These are phyloP conservation scores for Megalurothrips usitatus DNA, from an alignment of 2,888 invertebrate genomes.

Conservation along the genomic window DNA sequence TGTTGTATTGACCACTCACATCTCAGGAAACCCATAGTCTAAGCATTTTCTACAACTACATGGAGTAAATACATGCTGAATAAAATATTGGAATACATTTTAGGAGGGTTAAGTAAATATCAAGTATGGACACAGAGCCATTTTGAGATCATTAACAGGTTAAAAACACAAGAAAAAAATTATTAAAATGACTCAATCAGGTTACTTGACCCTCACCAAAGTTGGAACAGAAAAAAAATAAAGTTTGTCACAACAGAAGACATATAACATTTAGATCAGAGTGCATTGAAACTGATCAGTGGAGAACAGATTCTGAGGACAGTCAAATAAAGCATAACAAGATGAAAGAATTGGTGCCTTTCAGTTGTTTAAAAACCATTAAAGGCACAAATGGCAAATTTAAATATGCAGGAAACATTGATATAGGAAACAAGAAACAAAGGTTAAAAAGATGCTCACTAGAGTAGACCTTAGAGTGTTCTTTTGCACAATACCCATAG, in stretches of 20 bases:
- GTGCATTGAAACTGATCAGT: not conserved
- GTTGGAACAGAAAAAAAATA: not conserved
- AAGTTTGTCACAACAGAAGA: not conserved
- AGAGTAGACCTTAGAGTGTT: not conserved
- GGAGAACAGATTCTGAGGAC: not conserved
- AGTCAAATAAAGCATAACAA: not conserved
- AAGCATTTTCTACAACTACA: not conserved
- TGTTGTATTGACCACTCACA: too few relatives aligned
- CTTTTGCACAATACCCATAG: not conserved
- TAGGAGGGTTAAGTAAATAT: too few relatives aligned
- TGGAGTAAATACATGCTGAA: not conserved
- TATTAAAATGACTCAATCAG: not conserved
- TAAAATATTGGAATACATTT: too few relatives aligned
- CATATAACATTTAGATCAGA: not conserved
- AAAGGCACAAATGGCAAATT: not conserved
- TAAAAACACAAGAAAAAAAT: not conserved
- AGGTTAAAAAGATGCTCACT: not conserved
- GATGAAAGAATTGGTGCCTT: not conserved
- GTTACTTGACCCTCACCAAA: not conserved
- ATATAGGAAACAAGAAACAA: not conserved
- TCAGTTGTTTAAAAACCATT: not conserved
- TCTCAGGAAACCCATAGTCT: too few relatives aligned
- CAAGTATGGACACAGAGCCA: not conserved
- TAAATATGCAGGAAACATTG: not conserved
- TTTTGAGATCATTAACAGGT: constrained; percentile 1